Evolutionary conservation across 2,888 invertebrate species (phyloP).

Genomic region (Dorcus hopei): DNA sequence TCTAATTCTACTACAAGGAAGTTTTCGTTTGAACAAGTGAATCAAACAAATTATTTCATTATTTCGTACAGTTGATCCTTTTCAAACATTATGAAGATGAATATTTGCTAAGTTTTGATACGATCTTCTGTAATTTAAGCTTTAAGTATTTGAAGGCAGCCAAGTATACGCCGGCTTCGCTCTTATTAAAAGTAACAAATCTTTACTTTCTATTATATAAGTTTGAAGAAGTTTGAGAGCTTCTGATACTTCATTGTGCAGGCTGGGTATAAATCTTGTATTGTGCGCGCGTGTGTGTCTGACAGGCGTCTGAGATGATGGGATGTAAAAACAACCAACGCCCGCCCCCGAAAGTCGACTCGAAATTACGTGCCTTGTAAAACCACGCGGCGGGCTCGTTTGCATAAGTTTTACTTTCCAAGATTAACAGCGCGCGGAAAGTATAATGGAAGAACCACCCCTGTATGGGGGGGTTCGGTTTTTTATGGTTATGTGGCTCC

Average conservation of each 20-base stretch:
- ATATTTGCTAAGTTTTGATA: no score
- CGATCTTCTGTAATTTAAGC: background rate
- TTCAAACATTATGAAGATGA: background rate
- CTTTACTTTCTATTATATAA: background rate
- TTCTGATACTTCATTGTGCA: constrained; percentile 33
- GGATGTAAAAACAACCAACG: constrained; percentile 39
- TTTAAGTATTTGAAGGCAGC: background rate
- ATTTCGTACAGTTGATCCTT: background rate
- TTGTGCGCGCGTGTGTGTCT: constrained; percentile 40
- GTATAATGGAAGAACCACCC: constrained; percentile 46
- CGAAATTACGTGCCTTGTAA: constrained; percentile 50
- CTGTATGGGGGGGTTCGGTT: constrained; percentile 28
- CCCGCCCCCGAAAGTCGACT: constrained; percentile 20
- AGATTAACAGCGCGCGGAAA: constrained; percentile 49
- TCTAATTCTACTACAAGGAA: no score
- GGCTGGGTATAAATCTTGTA: constrained; percentile 42
- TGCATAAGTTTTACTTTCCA: constrained; percentile 52
- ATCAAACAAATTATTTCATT: background rate
- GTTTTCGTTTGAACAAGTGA: no score
- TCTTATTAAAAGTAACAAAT: background rate
- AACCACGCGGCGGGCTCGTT: constrained; percentile 50
- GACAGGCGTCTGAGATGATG: constrained; percentile 41
- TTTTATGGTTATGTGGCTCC: constrained; percentile 46
- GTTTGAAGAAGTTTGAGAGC: no score
- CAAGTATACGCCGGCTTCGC: background rate